Percentiles rank a stretch among this genome's conserved stretches.
phyloP scores from a whole-genome alignment of 2,888 invertebrate species.

The Morinoia aosen region DNA sequence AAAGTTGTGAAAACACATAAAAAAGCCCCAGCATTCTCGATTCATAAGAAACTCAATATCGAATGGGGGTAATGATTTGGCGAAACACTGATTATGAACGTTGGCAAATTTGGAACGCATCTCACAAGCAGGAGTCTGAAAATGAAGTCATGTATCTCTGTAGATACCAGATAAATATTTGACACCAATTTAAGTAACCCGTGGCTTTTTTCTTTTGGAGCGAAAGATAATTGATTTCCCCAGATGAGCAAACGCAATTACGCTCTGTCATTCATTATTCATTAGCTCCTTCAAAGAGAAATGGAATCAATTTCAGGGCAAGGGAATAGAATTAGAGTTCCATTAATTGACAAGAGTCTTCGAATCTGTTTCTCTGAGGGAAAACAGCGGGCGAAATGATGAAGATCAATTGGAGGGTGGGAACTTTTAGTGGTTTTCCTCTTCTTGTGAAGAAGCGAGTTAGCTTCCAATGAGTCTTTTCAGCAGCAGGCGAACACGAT shows the following conservation, averaged over 20 bases:
- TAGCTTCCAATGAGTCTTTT: background rate
- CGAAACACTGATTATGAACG: background rate
- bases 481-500: too few relatives aligned
- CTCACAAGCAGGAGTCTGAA: background rate
- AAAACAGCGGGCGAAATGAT: background rate
- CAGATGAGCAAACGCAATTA: background rate
- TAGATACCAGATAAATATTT: background rate
- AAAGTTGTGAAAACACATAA: background rate
- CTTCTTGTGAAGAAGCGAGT: background rate
- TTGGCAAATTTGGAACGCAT: background rate
- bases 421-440: background rate
- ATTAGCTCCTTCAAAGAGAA: background rate
- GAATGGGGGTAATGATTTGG: background rate
- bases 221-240: background rate
- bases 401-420: background rate
- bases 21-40: background rate
- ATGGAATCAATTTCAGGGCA: background rate
- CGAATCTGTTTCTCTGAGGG: background rate
- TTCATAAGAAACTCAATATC: background rate
- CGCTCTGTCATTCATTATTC: background rate
- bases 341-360: background rate
- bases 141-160: background rate
- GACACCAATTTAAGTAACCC: background rate
- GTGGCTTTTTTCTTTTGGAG: background rate
- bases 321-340: background rate